Percentiles rank a stretch among this genome's conserved stretches.
Conservation (phyloP, 2,888 invertebrate genomes). For the Napeogenes inachia region DNA sequence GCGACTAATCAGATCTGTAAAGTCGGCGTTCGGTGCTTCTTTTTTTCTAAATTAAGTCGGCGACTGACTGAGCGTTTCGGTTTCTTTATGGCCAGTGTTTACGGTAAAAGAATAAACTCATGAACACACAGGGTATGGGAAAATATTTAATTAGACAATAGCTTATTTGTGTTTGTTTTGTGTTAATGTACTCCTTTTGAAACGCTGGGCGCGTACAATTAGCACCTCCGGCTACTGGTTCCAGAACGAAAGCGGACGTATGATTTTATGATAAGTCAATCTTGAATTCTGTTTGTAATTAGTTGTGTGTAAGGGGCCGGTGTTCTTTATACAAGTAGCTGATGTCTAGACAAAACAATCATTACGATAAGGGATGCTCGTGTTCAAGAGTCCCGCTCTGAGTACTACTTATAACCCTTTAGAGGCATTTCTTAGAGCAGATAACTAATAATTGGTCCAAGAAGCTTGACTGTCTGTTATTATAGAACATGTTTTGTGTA, state of each 20-base stretch:
- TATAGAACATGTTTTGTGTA: background rate
- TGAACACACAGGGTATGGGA: conserved; percentile 61
- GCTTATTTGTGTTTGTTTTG: conserved; percentile 75
- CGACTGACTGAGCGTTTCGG: conserved; percentile 44
- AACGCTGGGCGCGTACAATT: conserved; percentile 32
- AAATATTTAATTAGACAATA: conserved; percentile 77
- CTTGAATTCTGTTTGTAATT: conserved; percentile 38
- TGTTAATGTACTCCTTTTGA: conserved; percentile 63
- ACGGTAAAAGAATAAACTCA: conserved; percentile 44
- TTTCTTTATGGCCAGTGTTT: conserved; percentile 54
- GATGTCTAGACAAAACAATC: conserved; percentile 54
- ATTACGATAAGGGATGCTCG: conserved; percentile 56
- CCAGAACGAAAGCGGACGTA: conserved; percentile 38
- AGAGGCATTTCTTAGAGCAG: conserved; percentile 43
- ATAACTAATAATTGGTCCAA: conserved; percentile 55
- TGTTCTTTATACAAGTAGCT: conserved; percentile 30
- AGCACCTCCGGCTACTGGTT: conserved; percentile 68
- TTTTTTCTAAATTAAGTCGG: conserved; percentile 51
- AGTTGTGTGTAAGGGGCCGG: conserved; percentile 9
- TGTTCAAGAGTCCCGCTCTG: conserved; percentile 38
- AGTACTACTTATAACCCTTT: conserved; percentile 67
- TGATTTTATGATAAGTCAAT: conserved; percentile 68
- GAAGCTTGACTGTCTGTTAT: conserved; percentile 7
- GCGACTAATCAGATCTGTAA: conserved; percentile 72
- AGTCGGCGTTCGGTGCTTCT: conserved; percentile 52